phyloP scores from a whole-genome alignment of 2,113 vertebrate species.

The Anas platyrhynchos region DNA sequence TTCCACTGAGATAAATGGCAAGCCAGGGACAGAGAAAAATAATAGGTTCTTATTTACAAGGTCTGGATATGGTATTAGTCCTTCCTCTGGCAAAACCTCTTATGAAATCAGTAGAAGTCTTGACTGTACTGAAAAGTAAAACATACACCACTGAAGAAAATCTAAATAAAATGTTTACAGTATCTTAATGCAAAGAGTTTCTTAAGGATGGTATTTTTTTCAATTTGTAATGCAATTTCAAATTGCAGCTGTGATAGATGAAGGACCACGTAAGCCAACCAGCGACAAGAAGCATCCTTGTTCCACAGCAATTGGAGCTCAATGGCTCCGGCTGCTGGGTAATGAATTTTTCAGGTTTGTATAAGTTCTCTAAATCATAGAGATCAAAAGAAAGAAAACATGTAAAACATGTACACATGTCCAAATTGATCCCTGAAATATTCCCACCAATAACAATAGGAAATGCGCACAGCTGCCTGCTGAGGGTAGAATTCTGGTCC shows the following conservation, averaged over 20 bases:
- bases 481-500: neutral
- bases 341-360: neutral
- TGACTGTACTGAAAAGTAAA: neutral
- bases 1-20: slow-evolving; percentile 33
- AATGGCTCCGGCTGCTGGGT: neutral
- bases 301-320: neutral
- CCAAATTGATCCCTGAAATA: neutral
- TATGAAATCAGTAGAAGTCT: neutral
- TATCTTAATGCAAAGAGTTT: neutral
- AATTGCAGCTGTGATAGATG: neutral
- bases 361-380: neutral
- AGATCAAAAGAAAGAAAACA: neutral
- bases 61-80: neutral
- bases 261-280: neutral
- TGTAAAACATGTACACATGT: neutral
- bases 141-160: neutral
- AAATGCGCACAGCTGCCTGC: neutral
- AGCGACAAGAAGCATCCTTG: neutral
- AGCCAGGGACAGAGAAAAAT: slow-evolving; percentile 4
- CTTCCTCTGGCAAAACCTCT: neutral
- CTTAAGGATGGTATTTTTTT: neutral
- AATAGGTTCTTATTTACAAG: neutral
- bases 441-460: neutral
- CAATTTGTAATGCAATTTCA: neutral
- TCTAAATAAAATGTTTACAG: neutral